Evolutionary conservation across 2,888 invertebrate species (phyloP), one percentile per base, ranked within the genome.

Genomic region (Drosophila macrospina): DNA sequence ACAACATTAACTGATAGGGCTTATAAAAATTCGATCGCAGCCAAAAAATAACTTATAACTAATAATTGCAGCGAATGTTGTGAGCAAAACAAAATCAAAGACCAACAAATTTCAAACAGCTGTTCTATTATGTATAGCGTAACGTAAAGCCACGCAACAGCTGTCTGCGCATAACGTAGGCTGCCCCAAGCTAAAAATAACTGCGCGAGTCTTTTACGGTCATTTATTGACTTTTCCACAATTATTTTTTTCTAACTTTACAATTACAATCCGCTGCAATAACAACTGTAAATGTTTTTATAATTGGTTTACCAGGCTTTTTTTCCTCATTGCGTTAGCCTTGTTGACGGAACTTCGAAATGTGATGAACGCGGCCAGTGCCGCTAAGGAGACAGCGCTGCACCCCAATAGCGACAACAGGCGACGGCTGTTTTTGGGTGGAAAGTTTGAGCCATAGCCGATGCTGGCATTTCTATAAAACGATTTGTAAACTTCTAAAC

Each of bases 181-280:
- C 67, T 86, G 78, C 82, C 85, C 67, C 82, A 87, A 84, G 86
- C 87, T 84, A 84, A 85, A 87, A 87, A 87, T 84, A 84, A 87
- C 76, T 87, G 87, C 87, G 87, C 87, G 80, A 85, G 87, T 81
- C 87, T 74, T 78, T 74, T 85, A 67, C 63, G 61, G 78, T 62
- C 69, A 74, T 60, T 73, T 84, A 84, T 84, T 87, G 83, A 87
- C 87, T 85, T 84, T 84, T 83, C 72, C 72, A 70, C 52, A 20
- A n/a, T 11, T 20, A 10, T 1, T 24, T 15, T 20, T 8, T 5
- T 4, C 7, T 26, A 32, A 15, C 44, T 39, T 1, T 30, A 26
- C 47, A 24, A 34, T n/a, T 24, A 32, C n/a, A 32, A 20, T 24
- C 5, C 20, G 48, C 37, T 13, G 13, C 16, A 48, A 42, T 30